Base-by-base conservation (phyloP, 2,797 vertebrate genomes). In the Platalea minor region DNA sequence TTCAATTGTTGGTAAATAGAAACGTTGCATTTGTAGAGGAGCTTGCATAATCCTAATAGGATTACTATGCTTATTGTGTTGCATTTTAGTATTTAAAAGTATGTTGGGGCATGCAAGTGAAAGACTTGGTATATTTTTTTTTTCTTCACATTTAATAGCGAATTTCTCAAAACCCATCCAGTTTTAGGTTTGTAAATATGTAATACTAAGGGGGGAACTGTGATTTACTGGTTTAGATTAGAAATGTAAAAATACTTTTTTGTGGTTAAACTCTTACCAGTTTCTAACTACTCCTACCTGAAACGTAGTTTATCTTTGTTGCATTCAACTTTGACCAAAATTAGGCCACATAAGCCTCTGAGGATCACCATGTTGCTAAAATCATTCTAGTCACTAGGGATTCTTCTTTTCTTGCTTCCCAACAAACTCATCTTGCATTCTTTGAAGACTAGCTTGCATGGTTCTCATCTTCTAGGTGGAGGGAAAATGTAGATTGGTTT, bases 301-400 rank as follows among this genome's bases (percentile, higher is more conserved):
- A 93, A 87, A 76, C 63, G 79, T 76, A 91, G 51, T 93, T 96
- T 90, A 53, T 94, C 80, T 41, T 91, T 84, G 53, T 88, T 95
- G 28, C 21, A 17, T 78, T 86, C 5, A 14, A 33, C 46, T 87
- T n/a, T 84, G 29, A 90, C 54, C 90, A 91, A 86, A 96, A 90
- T 91, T 59, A 95, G 88, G 72, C 88, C 89, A 73, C 76, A 78
- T 26, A 56, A 64, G 46, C 43, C 70, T 92, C 39, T 89, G 80
- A 91, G 88, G 54, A 90, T 84, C 69, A 86, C 74, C 33, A 26
- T 75, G 73, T 69, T 88, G 25, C 87, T 77, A 41, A 85, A 91
- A 35, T 85, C 12, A 41, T 80, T 80, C 39, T 43, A 28, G 41
- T 85, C 92, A 41, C 19, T 50, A 80, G 33, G 21, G 33, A 20